Evolutionary conservation across 2,888 invertebrate species (phyloP).

Genomic region (Lycia hirtaria): DNA sequence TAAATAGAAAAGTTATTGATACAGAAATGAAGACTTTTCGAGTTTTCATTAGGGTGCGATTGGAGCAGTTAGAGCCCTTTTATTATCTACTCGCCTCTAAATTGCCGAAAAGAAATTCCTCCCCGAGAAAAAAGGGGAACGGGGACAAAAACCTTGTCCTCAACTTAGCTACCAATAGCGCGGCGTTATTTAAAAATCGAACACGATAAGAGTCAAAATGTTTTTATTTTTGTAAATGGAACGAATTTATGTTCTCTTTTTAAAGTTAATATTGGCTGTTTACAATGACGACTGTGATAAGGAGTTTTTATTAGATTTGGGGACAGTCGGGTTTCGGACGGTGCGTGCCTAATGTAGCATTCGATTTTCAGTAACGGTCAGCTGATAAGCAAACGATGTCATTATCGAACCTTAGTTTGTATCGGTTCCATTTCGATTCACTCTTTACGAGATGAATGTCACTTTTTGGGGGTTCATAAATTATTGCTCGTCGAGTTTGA

Average conservation of each 20-base stretch:
- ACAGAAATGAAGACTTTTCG: slow-evolving; percentile 77
- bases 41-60: slow-evolving; percentile 84
- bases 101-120: slow-evolving; percentile 84
- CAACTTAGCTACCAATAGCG: slow-evolving; percentile 79
- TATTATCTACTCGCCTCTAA: slow-evolving; percentile 85
- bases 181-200: slow-evolving; percentile 84
- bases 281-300: slow-evolving; percentile 76
- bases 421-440: slow-evolving; percentile 67
- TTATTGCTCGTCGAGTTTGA: slow-evolving; percentile 22
- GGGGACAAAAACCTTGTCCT: slow-evolving; percentile 79
- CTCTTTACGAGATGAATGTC: slow-evolving; percentile 39
- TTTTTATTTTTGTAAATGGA: slow-evolving; percentile 83
- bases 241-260: slow-evolving; percentile 79
- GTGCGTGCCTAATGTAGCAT: slow-evolving; percentile 79
- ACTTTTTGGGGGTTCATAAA: slow-evolving; percentile 23
- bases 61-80: slow-evolving; percentile 84
- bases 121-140: slow-evolving; percentile 77
- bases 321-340: slow-evolving; percentile 75
- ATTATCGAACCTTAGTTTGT: slow-evolving; percentile 80
- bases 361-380: slow-evolving; percentile 85
- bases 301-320: slow-evolving; percentile 78
- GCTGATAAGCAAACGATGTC: slow-evolving; percentile 84
- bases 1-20: slow-evolving; percentile 75
- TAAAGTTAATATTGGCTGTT: slow-evolving; percentile 80
- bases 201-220: slow-evolving; percentile 82